Percentiles rank a stretch among this genome's conserved stretches.
Evolutionary conservation across 2,888 invertebrate species (phyloP).

Genomic region (Junonia oenone): DNA sequence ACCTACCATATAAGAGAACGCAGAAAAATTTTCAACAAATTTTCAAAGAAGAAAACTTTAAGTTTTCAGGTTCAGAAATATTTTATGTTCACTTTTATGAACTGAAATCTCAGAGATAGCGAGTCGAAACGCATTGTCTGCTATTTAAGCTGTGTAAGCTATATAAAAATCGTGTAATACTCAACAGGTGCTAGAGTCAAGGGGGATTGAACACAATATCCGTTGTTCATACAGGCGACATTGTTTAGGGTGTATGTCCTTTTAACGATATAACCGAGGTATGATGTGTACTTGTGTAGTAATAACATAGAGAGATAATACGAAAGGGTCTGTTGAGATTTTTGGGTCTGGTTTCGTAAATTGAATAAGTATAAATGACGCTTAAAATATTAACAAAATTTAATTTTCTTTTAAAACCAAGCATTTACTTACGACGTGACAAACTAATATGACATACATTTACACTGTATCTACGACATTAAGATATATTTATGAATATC

Average conservation of each 20-base stretch:
- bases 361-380: too few relatives aligned
- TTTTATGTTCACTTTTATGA: neutral
- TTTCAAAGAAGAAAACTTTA: neutral
- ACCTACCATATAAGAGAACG: neutral
- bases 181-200: slow-evolving; percentile 19
- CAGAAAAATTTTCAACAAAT: neutral
- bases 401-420: too few relatives aligned
- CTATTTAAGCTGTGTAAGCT: slow-evolving; percentile 6
- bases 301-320: too few relatives aligned
- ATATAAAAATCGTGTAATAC: slow-evolving; percentile 6
- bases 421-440: too few relatives aligned
- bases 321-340: too few relatives aligned
- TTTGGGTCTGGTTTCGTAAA: too few relatives aligned
- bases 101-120: neutral
- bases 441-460: too few relatives aligned
- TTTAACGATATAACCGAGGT: neutral
- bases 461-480: too few relatives aligned
- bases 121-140: neutral
- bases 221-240: slow-evolving; percentile 10
- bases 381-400: too few relatives aligned
- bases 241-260: slow-evolving; percentile 3
- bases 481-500: too few relatives aligned
- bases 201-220: slow-evolving; percentile 11
- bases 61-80: neutral
- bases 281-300: neutral